phyloP scores from a whole-genome alignment of 2,888 invertebrate genomes.

The Drosophila cognata region DNA sequence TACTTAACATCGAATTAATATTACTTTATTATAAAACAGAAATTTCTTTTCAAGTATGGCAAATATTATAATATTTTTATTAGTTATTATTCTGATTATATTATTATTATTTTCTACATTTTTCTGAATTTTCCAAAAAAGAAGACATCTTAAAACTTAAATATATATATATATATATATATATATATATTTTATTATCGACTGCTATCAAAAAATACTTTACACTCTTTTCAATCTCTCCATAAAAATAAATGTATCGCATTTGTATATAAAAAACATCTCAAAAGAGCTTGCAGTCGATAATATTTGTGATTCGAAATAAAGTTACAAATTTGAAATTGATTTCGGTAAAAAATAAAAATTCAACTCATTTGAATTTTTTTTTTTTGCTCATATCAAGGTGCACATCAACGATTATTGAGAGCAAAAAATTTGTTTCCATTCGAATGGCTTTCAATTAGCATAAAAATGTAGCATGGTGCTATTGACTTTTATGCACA shows the following conservation, averaged over 20 bases:
- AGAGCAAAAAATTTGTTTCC: slow-evolving; percentile 66
- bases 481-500: slow-evolving; percentile 43
- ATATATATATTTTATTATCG: background rate
- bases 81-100: background rate
- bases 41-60: no score
- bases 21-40: background rate
- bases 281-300: background rate
- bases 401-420: slow-evolving; percentile 29
- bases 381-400: slow-evolving; percentile 15
- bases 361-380: no score
- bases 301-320: background rate
- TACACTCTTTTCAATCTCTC: background rate
- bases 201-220: background rate
- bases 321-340: background rate
- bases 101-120: background rate
- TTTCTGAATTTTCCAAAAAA: no score
- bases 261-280: background rate
- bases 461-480: slow-evolving; percentile 81
- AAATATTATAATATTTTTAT: no score
- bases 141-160: no score
- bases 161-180: no score
- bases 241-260: background rate
- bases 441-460: slow-evolving; percentile 83
- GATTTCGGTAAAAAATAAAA: background rate
- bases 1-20: background rate